These are phyloP conservation scores for Drosophila pandora DNA, from an alignment of 1,140 invertebrate genomes.

Conservation along the genomic window DNA sequence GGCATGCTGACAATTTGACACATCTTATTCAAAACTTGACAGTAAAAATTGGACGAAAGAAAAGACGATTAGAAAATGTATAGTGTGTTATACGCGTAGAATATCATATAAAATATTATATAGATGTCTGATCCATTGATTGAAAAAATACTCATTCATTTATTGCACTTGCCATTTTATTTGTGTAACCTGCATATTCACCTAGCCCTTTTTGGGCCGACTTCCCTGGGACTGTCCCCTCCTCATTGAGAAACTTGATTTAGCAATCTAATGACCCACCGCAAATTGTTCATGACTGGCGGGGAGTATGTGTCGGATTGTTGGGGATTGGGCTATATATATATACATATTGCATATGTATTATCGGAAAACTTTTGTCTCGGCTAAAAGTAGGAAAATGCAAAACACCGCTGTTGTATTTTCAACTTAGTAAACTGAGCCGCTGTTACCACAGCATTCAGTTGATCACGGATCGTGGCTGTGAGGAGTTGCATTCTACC, in stretches of 20 bases:
- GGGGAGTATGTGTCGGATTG: conserved; percentile 18
- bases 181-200: conserved; percentile 26
- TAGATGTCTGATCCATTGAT: too few relatives aligned
- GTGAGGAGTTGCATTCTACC: conserved; percentile 49
- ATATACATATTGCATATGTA: not conserved
- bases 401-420: conserved; percentile 15
- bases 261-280: conserved; percentile 34
- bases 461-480: conserved; percentile 49
- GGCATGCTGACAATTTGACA: too few relatives aligned
- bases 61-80: too few relatives aligned
- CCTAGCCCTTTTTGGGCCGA: not conserved
- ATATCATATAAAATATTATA: too few relatives aligned
- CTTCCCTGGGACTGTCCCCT: not conserved
- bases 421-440: not conserved
- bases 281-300: conserved; percentile 41
- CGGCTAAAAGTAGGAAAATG: conserved; percentile 17
- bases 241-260: conserved; percentile 13
- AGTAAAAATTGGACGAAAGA: too few relatives aligned
- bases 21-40: too few relatives aligned
- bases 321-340: conserved; percentile 1
- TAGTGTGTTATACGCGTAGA: too few relatives aligned
- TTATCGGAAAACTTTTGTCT: conserved; percentile 22
- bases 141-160: conserved; percentile 1
- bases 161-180: not conserved
- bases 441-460: conserved; percentile 37